Conservation (phyloP, 1,140 invertebrate genomes). For the Sweltsa coloradensis region DNA sequence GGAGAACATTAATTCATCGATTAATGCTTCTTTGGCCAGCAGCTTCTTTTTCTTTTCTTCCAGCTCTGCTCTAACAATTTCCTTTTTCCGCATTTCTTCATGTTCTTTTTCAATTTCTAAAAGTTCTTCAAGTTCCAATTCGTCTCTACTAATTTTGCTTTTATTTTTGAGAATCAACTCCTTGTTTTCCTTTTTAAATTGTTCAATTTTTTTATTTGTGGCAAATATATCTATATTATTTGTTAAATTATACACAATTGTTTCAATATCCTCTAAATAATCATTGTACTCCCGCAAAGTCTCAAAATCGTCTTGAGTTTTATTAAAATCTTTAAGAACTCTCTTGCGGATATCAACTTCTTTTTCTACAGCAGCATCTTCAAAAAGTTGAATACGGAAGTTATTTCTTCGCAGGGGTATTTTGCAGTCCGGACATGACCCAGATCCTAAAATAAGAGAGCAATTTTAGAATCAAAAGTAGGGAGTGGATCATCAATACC, state of each 20-base stretch:
- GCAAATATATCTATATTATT: constrained; percentile 84
- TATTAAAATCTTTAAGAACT: constrained; percentile 82
- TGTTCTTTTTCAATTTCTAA: constrained; percentile 71
- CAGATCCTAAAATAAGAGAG: constrained; percentile 56
- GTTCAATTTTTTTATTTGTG: constrained; percentile 85
- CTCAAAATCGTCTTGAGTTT: constrained; percentile 81
- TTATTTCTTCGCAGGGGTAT: constrained; percentile 76
- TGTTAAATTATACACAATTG: constrained; percentile 80
- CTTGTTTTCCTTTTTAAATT: constrained; percentile 88
- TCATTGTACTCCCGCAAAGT: constrained; percentile 78
- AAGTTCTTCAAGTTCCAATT: constrained; percentile 76
- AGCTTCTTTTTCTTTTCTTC: constrained; percentile 74
- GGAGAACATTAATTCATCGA: constrained; percentile 90
- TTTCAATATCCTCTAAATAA: constrained; percentile 86
- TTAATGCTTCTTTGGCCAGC: constrained; percentile 75
- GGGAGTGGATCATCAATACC: too few relatives aligned
- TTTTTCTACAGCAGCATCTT: constrained; percentile 92
- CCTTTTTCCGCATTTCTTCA: constrained; percentile 48
- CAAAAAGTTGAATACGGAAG: constrained; percentile 90
- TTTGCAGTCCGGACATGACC: constrained; percentile 82
- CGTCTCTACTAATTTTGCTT: constrained; percentile 43
- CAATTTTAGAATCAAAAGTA: too few relatives aligned
- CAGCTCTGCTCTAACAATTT: constrained; percentile 47
- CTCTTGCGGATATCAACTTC: constrained; percentile 91
- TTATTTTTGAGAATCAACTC: constrained; percentile 84